phyloP scores from a whole-genome alignment of 2,888 invertebrate genomes.

The Gymnocheta viridis region DNA sequence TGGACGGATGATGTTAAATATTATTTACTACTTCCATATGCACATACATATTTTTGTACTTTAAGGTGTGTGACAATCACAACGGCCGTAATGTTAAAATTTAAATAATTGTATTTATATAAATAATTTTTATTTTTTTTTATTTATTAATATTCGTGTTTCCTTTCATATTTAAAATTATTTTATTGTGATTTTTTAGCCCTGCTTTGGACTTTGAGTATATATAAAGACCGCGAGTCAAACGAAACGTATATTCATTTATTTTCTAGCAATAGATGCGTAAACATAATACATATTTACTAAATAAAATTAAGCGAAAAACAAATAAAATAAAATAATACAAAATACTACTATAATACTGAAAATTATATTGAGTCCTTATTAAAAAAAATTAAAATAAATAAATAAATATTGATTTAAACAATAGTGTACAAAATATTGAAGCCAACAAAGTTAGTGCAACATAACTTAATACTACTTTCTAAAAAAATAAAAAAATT shows the following conservation, averaged over 20 bases:
- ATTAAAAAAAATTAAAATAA: background rate
- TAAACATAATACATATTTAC: constrained; percentile 30
- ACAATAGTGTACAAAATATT: background rate
- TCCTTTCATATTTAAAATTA: constrained; percentile 32
- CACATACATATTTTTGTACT: no score
- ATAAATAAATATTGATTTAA: background rate
- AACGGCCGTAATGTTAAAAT: constrained; percentile 27
- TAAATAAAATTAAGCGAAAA: background rate
- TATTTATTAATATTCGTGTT: constrained; percentile 26
- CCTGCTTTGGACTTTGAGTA: constrained; percentile 4
- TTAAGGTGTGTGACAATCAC: constrained; percentile 19
- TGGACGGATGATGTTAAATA: constrained; percentile 27
- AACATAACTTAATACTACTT: background rate
- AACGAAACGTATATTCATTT: constrained; percentile 26
- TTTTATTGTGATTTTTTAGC: constrained; percentile 19
- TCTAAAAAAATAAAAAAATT: background rate
- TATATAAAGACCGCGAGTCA: constrained; percentile 26
- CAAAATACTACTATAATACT: background rate
- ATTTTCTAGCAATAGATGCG: constrained; percentile 50
- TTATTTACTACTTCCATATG: no score
- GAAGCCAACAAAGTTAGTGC: background rate
- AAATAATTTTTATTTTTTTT: constrained; percentile 6
- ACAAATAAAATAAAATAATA: background rate
- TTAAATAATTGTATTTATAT: constrained; percentile 36
- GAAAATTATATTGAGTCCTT: background rate